A percentile compares a stretch with the other conserved stretches of the same genome.
Evolutionary conservation across 2,888 invertebrate genomes (phyloP).

Genomic region (Lycophotia porphyrea): DNA sequence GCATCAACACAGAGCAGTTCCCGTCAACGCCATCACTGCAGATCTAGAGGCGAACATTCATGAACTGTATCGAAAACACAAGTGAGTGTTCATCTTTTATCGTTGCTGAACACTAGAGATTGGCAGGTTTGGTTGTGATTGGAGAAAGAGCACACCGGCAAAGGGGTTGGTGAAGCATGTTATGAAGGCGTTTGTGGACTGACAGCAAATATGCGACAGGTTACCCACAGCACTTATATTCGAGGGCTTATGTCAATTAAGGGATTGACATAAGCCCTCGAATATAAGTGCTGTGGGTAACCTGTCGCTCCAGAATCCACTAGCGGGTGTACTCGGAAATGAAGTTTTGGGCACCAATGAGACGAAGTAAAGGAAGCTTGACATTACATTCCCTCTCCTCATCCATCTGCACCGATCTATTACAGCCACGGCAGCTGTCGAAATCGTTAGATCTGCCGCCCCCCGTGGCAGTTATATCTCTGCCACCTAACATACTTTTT

Average conservation of each 20-base stretch:
- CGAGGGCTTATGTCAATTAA: neutral
- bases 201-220: too few species aligned
- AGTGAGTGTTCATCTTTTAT: slow-evolving; percentile 86
- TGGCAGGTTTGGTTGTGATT: neutral
- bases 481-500: neutral
- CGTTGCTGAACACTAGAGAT: neutral
- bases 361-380: too few species aligned
- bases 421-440: neutral
- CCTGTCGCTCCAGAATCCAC: neutral
- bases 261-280: neutral
- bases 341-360: neutral
- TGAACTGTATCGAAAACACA: slow-evolving; percentile 97
- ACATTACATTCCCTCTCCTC: neutral
- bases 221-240: neutral
- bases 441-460: neutral
- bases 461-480: neutral
- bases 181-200: too few species aligned
- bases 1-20: slow-evolving; percentile 96
- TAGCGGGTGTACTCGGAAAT: neutral
- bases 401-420: neutral
- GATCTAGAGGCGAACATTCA: slow-evolving; percentile 97
- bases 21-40: slow-evolving; percentile 93
- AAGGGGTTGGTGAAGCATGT: neutral
- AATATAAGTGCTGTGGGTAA: neutral
- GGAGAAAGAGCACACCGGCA: neutral